These are phyloP conservation scores for Sturmia bella DNA, from an alignment of 2,888 invertebrate genomes.

Conservation along the genomic window DNA sequence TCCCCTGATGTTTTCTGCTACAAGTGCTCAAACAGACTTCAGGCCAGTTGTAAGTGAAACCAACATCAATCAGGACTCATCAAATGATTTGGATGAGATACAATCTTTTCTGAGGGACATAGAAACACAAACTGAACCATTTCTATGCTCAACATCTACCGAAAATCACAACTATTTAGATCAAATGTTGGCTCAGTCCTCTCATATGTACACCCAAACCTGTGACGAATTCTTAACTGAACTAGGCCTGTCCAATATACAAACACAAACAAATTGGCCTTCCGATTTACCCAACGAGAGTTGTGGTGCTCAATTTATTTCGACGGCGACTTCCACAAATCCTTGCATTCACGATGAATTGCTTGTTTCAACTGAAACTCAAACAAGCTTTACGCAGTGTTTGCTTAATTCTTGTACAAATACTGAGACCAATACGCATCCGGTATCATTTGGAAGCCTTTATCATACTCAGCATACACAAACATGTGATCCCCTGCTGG, in stretches of 20 bases:
- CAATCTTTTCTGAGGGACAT: constrained; percentile 82
- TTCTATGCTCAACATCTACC: constrained; percentile 34
- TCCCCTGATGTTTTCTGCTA: constrained; percentile 67
- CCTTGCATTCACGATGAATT: constrained; percentile 82
- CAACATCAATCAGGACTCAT: constrained; percentile 39
- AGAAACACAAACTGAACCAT: constrained; percentile 84
- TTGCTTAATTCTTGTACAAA: constrained; percentile 73
- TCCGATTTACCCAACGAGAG: constrained; percentile 55
- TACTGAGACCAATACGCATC: constrained; percentile 68
- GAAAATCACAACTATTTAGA: constrained; percentile 59
- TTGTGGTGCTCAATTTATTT: constrained; percentile 46
- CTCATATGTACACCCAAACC: constrained; percentile 80
- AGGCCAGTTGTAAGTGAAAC: constrained; percentile 28
- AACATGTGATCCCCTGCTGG: constrained; percentile 79
- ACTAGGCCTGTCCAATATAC: constrained; percentile 84
- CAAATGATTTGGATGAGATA: constrained; percentile 63
- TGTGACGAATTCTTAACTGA: constrained; percentile 83
- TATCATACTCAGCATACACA: constrained; percentile 80
- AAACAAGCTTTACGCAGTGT: constrained; percentile 82
- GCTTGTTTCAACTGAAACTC: constrained; percentile 85
- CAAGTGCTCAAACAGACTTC: constrained; percentile 65
- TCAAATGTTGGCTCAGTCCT: constrained; percentile 70
- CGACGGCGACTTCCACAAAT: constrained; percentile 62
- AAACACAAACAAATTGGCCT: constrained; percentile 85
- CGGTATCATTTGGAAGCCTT: constrained; percentile 66